Percentiles rank a stretch among this genome's conserved stretches.
phyloP scores from a whole-genome alignment of 2,888 invertebrate genomes.

The Deilephila porcellus region DNA sequence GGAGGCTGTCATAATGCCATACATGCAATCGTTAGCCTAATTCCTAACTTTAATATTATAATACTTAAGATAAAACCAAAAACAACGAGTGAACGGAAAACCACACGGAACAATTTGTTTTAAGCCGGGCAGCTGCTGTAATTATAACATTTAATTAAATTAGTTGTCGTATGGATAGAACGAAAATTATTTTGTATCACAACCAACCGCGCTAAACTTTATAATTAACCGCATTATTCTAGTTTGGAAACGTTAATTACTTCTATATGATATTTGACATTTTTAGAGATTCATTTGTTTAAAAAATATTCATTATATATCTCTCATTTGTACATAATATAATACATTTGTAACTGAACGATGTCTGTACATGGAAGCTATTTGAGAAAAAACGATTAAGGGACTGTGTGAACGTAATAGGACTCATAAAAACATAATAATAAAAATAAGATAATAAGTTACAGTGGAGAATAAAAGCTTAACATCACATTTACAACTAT shows the following conservation, averaged over 20 bases:
- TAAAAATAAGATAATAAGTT: no score
- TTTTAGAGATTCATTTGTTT: no score
- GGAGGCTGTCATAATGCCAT: no score
- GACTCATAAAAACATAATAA: no score
- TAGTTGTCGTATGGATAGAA: neutral
- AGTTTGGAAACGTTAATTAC: neutral
- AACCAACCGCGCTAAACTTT: neutral
- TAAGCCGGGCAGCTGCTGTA: neutral
- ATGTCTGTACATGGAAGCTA: no score
- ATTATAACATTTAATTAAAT: neutral
- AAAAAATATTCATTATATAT: neutral
- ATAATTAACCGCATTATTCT: neutral
- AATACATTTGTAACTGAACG: no score
- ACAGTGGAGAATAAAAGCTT: no score
- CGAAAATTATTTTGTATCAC: neutral
- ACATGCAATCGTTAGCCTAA: no score
- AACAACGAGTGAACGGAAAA: neutral
- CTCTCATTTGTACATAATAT: no score
- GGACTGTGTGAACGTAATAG: no score
- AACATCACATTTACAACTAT: no score
- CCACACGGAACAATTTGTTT: neutral
- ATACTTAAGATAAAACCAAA: neutral
- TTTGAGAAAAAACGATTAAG: no score
- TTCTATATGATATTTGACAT: neutral
- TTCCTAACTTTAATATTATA: neutral